These are phyloP conservation scores for Scotopteryx bipunctaria DNA, from an alignment of 2,888 invertebrate species.

Conservation along the genomic window DNA sequence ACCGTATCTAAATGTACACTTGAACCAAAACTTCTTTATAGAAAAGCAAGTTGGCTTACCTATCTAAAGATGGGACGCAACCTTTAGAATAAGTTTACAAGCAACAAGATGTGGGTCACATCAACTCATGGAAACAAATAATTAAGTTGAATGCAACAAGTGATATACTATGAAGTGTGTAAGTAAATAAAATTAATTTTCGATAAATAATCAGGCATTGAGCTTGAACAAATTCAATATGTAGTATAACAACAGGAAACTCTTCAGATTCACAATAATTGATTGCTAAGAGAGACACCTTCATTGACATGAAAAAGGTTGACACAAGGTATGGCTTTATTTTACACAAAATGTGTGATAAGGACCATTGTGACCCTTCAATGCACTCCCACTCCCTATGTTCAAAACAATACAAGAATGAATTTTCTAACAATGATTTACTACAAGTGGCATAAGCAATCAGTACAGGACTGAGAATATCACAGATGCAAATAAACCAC, in stretches of 20 bases:
- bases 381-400: too few relatives aligned
- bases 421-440: slow-evolving; percentile 4
- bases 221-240: slow-evolving; percentile 46
- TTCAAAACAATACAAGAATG: neutral
- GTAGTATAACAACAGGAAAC: too few relatives aligned
- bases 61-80: slow-evolving; percentile 32
- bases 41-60: slow-evolving; percentile 8
- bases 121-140: slow-evolving; percentile 74
- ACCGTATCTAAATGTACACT: slow-evolving; percentile 33
- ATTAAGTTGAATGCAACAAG: slow-evolving; percentile 55
- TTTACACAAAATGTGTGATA: too few relatives aligned
- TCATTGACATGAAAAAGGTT: too few relatives aligned
- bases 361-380: too few relatives aligned
- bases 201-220: slow-evolving; percentile 48
- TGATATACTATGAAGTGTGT: slow-evolving; percentile 48
- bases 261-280: too few relatives aligned
- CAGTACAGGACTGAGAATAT: slow-evolving; percentile 76
- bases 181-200: slow-evolving; percentile 37
- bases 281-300: too few relatives aligned
- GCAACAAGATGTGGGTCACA: slow-evolving; percentile 36
- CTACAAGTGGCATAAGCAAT: slow-evolving; percentile 62
- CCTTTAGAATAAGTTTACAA: slow-evolving; percentile 24
- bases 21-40: slow-evolving; percentile 20
- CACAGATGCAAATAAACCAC: slow-evolving; percentile 74
- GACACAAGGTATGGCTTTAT: too few relatives aligned